Evolutionary conservation across 2,888 invertebrate genomes (phyloP).

Genomic region (Odiellus spinosus): DNA sequence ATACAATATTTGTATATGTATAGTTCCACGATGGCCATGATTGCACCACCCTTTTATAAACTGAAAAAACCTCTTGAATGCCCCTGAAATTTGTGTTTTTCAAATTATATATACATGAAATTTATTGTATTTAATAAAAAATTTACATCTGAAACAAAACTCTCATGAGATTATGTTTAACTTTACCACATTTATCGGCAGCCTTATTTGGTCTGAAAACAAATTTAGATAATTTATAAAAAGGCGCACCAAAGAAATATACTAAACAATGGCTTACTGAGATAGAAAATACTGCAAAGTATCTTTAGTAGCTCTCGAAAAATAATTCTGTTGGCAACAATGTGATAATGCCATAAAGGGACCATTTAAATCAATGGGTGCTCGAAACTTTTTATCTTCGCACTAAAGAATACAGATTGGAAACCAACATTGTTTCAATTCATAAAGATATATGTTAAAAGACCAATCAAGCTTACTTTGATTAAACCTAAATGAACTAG

Average conservation of each 20-base stretch:
- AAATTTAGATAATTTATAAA: not conserved
- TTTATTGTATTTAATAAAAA: no score
- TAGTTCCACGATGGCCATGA: no score
- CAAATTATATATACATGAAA: no score
- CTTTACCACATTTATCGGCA: conserved; percentile 11
- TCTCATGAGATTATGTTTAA: conserved; percentile 16
- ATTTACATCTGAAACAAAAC: conserved; percentile 10
- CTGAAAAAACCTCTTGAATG: no score
- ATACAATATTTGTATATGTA: no score
- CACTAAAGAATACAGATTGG: conserved; percentile 1
- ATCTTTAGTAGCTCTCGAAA: conserved; percentile 7
- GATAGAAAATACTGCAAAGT: conserved; percentile 12
- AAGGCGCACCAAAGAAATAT: not conserved
- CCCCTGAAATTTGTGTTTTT: no score
- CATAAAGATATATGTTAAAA: no score
- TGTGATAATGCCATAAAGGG: conserved; percentile 13
- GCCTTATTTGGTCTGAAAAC: conserved; percentile 10
- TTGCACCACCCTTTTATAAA: no score
- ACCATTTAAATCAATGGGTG: conserved; percentile 14
- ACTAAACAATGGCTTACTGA: not conserved
- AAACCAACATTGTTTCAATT: no score
- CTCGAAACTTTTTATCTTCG: conserved; percentile 10
- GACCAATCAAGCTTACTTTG: conserved; percentile 9
- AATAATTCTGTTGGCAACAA: not conserved
- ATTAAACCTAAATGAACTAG: conserved; percentile 15